Base-by-base conservation (phyloP, 2,888 invertebrate species). In the Rutpela maculata region DNA sequence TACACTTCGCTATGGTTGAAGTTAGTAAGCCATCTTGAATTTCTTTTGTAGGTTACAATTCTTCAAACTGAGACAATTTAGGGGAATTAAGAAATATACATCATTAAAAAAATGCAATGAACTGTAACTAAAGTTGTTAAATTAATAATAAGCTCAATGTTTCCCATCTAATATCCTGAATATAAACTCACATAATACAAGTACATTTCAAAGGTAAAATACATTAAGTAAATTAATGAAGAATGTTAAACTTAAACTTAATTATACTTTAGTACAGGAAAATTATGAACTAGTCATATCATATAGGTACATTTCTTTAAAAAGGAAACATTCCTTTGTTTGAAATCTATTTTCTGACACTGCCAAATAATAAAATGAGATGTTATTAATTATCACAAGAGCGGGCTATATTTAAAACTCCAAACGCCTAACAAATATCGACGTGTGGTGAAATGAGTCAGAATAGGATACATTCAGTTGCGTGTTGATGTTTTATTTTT, bases 401-500 rank as follows among this genome's bases (percentile, higher is more conserved):
- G 38, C 38, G 12, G 38, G 55, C 22, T 67, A 67, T 67, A 55
- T 55, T 55, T 67, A 38, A 65, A 50, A 22, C 19, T 55, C 18
- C 17, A 43, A 38, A 18, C 43, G 67, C 9, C n/a, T n/a, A 11
- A 17, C 55, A 22, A 26, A 59, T 59, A 67, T 67, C 67, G 55
- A 67, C 55, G 55, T 67, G 18, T 5, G 55, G 22, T 19, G 26
- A 50, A 67, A 67, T 67, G 67, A 67, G 55, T 19, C 67, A 43
- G 22, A 65, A 5, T 43, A 55, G 19, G 15, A 18, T 55, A 67
- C 18, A 15, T 67, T 11, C 67, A 55, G 10, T 55, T 26, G 67
- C 67, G 55, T 55, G 67, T 55, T 67, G 12, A 11, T 12, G 65
- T 65, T 65, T 43, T 65, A 65, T 38, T 65, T 65, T 65, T 65